Conservation (phyloP, 1,140 invertebrate genomes). For the Drosophila bipectinata region DNA sequence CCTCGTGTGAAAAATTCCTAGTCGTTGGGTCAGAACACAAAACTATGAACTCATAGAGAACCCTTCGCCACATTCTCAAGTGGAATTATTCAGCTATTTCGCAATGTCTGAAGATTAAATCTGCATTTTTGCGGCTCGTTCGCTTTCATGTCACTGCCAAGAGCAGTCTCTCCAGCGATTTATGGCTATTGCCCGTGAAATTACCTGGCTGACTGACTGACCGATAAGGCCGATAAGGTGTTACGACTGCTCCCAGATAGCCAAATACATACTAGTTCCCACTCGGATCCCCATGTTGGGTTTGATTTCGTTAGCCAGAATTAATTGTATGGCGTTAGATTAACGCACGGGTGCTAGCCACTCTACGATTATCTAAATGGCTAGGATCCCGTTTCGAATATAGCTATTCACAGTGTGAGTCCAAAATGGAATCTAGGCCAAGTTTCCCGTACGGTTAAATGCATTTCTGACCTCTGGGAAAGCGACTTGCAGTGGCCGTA, state of each 20-base stretch:
- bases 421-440: slow-evolving; percentile 36
- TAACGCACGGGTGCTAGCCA: slow-evolving; percentile 20
- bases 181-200: slow-evolving; percentile 33
- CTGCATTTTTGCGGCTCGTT: slow-evolving; percentile 18
- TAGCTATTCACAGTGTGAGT: slow-evolving; percentile 22
- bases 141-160: slow-evolving; percentile 41
- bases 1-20: slow-evolving; percentile 26
- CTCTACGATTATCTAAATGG: slow-evolving; percentile 10
- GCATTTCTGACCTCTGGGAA: slow-evolving; percentile 21
- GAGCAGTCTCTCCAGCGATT: slow-evolving; percentile 33
- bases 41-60: slow-evolving; percentile 5
- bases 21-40: background rate
- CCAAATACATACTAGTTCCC: background rate
- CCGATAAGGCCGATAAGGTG: slow-evolving; percentile 51
- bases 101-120: slow-evolving; percentile 41
- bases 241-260: slow-evolving; percentile 17
- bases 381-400: slow-evolving; percentile 24
- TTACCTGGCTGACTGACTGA: background rate
- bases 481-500: slow-evolving; percentile 38
- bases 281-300: slow-evolving; percentile 15
- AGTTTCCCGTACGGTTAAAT: slow-evolving; percentile 15
- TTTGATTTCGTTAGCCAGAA: slow-evolving; percentile 2
- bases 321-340: slow-evolving; percentile 28
- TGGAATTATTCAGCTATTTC: slow-evolving; percentile 26
- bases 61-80: slow-evolving; percentile 10